Base-by-base conservation (phyloP, 2,113 vertebrate species). In the Picathartes gymnocephalus region DNA sequence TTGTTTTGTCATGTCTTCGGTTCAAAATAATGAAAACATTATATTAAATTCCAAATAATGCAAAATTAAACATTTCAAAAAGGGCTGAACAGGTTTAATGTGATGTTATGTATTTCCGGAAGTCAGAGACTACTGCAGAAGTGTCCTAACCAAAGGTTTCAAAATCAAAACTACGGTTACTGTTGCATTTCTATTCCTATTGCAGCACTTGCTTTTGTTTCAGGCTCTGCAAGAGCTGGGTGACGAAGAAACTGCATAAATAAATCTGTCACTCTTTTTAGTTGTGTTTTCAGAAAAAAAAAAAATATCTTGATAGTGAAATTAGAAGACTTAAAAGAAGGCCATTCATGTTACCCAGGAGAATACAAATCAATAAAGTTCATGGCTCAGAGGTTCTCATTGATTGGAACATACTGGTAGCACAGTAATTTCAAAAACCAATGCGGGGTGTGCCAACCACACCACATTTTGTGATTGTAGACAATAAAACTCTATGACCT, bases 331-430 rank as follows among this genome's bases (percentile, higher is more conserved):
- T 95, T 97, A 97, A 96, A 96, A 92, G 76, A 97, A 97, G 87
- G 94, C 95, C 86, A 93, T 96, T 97, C 96, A 96, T 95, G 88
- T 93, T 94, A 85, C 91, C 83, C 93, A 66, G 62, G 84, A 95
- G 96, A 97, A 97, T 90, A 98, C 92, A 96, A 98, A 98, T 99
- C 98, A 98, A 98, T 98, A 98, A 95, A 97, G 97, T 98, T 98
- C 98, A 98, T 97, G 97, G 98, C 97, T 98, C 98, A 98, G 94
- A 98, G 97, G 94, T 98, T 98, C 98, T 97, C 97, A 98, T 98
- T 98, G 98, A 99, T 99, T 99, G 98, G 98, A 98, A 99, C 98
- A 97, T 97, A 98, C 91, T 97, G 95, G 97, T 97, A 98, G 97
- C 93, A 90, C 88, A 97, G 96, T 97, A 95, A 98, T 98, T 98